Evolutionary conservation across 2,113 vertebrate genomes (phyloP).

Genomic region (Rhinoptilus africanus): DNA sequence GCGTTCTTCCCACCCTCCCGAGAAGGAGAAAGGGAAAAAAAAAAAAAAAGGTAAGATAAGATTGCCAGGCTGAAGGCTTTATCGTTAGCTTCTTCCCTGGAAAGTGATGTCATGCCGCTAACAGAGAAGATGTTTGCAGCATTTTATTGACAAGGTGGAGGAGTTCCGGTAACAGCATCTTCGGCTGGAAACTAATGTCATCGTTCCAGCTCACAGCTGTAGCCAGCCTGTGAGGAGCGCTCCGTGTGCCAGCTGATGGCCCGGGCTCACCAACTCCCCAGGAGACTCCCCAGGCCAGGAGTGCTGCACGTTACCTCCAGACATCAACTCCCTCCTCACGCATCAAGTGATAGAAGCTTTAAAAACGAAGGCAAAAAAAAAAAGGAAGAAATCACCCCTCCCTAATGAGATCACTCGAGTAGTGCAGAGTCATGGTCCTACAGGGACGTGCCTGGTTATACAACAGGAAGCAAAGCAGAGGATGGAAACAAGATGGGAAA

Average conservation of each 20-base stretch:
- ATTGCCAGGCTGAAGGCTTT: conserved; percentile 33
- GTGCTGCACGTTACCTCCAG: conserved; percentile 2
- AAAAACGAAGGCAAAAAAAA: not conserved
- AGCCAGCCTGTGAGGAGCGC: not conserved
- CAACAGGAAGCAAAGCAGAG: not conserved
- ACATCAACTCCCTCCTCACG: conserved; percentile 25
- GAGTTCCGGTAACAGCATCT: conserved; percentile 68
- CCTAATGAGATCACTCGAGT: conserved; percentile 44
- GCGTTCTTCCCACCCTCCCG: not conserved
- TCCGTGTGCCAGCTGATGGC: not conserved
- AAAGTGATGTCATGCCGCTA: conserved; percentile 65
- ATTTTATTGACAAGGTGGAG: conserved; percentile 64
- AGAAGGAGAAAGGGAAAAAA: not conserved
- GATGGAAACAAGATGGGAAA: not conserved
- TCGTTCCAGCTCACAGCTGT: conserved; percentile 32
- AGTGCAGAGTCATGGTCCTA: conserved; percentile 59
- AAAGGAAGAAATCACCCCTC: not conserved
- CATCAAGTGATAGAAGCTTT: conserved; percentile 10
- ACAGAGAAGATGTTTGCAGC: conserved; percentile 55
- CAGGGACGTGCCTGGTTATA: not conserved
- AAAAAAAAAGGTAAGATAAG: not conserved
- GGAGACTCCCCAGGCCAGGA: not conserved
- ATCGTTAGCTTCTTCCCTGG: conserved; percentile 29
- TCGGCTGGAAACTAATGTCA: conserved; percentile 53
- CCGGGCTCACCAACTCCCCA: not conserved